Percentiles rank a stretch among this genome's conserved stretches.
Evolutionary conservation across 2,113 vertebrate species (phyloP).

Genomic region (Dipodomys ordii): DNA sequence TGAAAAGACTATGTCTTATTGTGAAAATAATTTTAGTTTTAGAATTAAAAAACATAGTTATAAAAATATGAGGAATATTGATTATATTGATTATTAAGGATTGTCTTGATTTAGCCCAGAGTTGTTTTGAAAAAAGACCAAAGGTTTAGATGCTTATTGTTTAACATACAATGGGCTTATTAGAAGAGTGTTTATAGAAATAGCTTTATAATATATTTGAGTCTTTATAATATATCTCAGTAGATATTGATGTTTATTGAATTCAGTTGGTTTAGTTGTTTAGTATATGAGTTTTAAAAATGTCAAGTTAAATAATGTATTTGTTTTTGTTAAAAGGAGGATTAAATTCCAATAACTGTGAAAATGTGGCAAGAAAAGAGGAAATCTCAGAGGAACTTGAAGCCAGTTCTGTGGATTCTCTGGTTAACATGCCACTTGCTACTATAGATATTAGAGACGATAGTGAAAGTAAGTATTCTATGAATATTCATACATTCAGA

Average conservation of each 20-base stretch:
- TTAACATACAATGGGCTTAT: not conserved
- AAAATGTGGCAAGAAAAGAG: conserved; percentile 75
- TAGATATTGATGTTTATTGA: conserved; percentile 25
- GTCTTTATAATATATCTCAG: not conserved
- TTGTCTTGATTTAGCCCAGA: not conserved
- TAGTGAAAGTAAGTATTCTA: conserved; percentile 85
- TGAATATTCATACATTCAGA: not conserved
- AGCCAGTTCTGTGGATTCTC: conserved; percentile 74
- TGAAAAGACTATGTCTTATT: not conserved
- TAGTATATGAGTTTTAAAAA: conserved; percentile 15
- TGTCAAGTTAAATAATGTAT: not conserved
- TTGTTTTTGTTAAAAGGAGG: conserved; percentile 59
- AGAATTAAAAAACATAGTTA: not conserved
- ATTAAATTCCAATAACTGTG: conserved; percentile 77
- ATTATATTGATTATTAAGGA: not conserved
- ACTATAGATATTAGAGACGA: conserved; percentile 89
- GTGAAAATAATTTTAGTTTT: conserved; percentile 34
- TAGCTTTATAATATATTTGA: not conserved
- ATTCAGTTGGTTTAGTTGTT: not conserved
- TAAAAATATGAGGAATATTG: conserved; percentile 13
- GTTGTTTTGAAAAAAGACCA: conserved; percentile 14
- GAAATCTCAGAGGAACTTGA: conserved; percentile 63
- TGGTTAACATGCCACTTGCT: conserved; percentile 91
- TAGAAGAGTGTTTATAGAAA: conserved; percentile 16
- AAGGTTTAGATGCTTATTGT: not conserved